These are phyloP conservation scores for Australoheros facetus DNA, from an alignment of 2,797 vertebrate genomes.

Conservation along the genomic window DNA sequence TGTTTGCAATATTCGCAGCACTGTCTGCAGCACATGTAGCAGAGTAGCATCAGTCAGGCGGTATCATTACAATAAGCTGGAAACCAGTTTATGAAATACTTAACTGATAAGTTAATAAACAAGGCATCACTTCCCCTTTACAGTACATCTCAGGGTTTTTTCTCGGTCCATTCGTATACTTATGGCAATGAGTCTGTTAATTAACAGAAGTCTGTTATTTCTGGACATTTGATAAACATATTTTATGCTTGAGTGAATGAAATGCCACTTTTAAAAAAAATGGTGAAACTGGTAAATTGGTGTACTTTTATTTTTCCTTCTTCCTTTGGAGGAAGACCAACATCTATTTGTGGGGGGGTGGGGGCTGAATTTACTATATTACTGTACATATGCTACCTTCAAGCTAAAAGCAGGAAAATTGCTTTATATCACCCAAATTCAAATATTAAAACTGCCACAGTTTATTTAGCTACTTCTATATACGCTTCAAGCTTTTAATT, in stretches of 20 bases:
- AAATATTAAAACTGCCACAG: neutral
- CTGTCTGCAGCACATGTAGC: neutral
- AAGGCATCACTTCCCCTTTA: neutral
- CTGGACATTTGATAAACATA: neutral
- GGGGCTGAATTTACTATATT: neutral
- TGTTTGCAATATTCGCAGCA: neutral
- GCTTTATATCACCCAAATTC: neutral
- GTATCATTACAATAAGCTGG: neutral
- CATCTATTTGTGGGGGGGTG: neutral
- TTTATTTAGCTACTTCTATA: neutral
- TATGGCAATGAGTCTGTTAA: neutral
- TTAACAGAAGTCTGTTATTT: neutral
- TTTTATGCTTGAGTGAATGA: neutral
- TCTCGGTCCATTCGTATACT: neutral
- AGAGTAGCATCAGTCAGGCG: neutral
- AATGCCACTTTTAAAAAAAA: no score
- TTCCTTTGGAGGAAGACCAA: neutral
- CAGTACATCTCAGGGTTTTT: neutral
- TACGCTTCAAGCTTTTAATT: no score
- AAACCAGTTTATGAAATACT: neutral
- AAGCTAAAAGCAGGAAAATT: neutral
- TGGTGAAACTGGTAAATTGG: neutral
- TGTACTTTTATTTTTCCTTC: neutral
- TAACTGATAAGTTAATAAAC: neutral
- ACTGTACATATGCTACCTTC: neutral